Base-by-base conservation (phyloP, 2,113 vertebrate species). In the Pelecanoides urinatrix region DNA sequence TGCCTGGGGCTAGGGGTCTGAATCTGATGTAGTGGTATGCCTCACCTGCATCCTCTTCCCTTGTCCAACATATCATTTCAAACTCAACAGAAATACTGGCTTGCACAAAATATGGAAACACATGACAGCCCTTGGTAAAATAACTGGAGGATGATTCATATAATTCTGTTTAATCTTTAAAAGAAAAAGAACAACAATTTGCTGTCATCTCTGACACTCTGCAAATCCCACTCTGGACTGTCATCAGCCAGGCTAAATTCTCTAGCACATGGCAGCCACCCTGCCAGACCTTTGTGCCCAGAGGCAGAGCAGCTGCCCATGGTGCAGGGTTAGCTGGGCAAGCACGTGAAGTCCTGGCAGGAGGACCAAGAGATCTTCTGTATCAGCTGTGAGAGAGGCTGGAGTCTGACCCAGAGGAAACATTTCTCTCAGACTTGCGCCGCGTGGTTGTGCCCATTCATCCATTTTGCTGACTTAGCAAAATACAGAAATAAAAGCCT, bases 241-340 rank as follows among this genome's bases (percentile, higher is more conserved):
- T 12, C 45, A 63, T 25, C 32, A 74, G 8, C 6, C 34, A 68
- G 49, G 16, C 8, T 63, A 44, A 50, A 9, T 67, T 82, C 20
- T n/a, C 12, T 9, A 44, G 40, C 20, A 52, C 23, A 7, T 12
- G 15, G 14, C 13, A 36, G 29, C 5, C 20, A 38, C 20, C 4
- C 14, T 59, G 17, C 4, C 2, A 4, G 38, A 8, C 8, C 7
- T 62, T 45, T 38, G 4, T 23, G 11, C 18, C 47, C 49, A 65
- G 32, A 76, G 59, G 26, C 34, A 62, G 55, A 92, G 47, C 23
- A 91, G 42, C 13, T 67, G 30, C 16, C 12, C 13, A 11, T 10
- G 34, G 23, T 0, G 0, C 16, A 34, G 6, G 9, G 11, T 22
- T 32, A 56, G 8, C 16, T 63, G 9, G 32, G 11, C 4, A 52